A percentile compares a stretch with the other conserved stretches of the same genome.
Conservation (phyloP, 2,888 invertebrate genomes). For the Eupithecia pulchellata region DNA sequence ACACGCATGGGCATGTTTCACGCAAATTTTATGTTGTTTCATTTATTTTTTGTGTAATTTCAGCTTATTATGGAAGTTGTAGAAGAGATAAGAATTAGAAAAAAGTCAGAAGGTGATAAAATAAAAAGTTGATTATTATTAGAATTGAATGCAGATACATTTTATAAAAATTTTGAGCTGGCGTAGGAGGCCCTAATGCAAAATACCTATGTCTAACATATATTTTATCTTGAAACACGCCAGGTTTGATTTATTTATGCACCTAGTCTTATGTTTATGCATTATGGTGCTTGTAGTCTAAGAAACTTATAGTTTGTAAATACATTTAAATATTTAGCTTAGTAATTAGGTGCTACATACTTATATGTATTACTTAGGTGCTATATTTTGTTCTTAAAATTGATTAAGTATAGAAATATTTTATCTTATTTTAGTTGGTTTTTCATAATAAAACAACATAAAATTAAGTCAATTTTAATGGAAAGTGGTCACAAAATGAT, state of each 20-base stretch:
- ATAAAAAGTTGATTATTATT: slow-evolving; percentile 63
- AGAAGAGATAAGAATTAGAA: slow-evolving; percentile 84
- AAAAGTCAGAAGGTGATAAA: slow-evolving; percentile 77
- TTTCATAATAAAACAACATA: neutral
- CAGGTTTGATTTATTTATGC: slow-evolving; percentile 29
- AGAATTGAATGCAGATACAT: neutral
- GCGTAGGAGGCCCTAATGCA: neutral
- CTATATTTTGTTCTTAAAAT: slow-evolving; percentile 15
- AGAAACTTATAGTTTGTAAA: slow-evolving; percentile 36
- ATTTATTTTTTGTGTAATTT: slow-evolving; percentile 67
- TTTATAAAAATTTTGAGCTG: slow-evolving; percentile 6
- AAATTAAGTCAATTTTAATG: neutral
- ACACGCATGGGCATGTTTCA: slow-evolving; percentile 55
- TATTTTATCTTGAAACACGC: neutral
- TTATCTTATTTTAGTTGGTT: neutral
- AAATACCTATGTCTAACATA: neutral
- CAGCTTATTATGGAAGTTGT: slow-evolving; percentile 84
- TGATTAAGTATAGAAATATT: neutral
- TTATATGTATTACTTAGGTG: slow-evolving; percentile 34
- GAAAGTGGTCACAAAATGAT: neutral
- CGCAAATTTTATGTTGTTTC: slow-evolving; percentile 46
- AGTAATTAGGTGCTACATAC: slow-evolving; percentile 43
- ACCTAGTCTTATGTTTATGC: slow-evolving; percentile 55
- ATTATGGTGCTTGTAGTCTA: slow-evolving; percentile 50
- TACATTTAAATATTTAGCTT: slow-evolving; percentile 38